These are phyloP conservation scores for Oreonectes daqikongensis DNA, from an alignment of 2,797 vertebrate species.

Conservation along the genomic window DNA sequence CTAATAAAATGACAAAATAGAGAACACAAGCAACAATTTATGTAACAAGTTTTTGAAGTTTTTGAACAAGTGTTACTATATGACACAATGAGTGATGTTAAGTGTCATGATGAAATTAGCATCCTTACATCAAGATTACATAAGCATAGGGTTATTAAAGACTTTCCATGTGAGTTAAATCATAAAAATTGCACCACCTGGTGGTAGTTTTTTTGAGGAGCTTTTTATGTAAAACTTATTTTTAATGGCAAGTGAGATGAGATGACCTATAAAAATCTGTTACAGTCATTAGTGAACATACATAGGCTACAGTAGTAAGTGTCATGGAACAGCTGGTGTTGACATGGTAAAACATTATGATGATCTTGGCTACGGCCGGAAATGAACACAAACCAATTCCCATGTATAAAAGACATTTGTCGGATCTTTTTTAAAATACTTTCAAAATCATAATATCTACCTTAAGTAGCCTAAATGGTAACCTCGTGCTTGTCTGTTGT, in stretches of 20 bases:
- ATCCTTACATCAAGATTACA: slow-evolving; percentile 14
- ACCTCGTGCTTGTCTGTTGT: neutral
- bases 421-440: no score
- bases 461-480: neutral
- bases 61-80: no score
- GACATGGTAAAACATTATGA: neutral
- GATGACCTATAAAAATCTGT: neutral
- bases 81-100: neutral
- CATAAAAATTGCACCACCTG: slow-evolving; percentile 75
- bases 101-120: neutral
- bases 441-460: neutral
- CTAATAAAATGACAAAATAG: neutral
- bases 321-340: neutral
- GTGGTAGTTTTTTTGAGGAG: slow-evolving; percentile 60
- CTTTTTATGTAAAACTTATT: neutral
- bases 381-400: neutral
- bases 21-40: neutral
- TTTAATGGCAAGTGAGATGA: neutral
- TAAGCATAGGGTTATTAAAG: slow-evolving; percentile 12
- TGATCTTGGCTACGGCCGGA: neutral
- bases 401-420: no score
- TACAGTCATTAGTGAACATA: neutral
- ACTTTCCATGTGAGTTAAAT: slow-evolving; percentile 20
- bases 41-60: no score
- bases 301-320: neutral